Evolutionary conservation across 1,140 invertebrate genomes (phyloP).

Genomic region (Thaumatotibia leucotreta): DNA sequence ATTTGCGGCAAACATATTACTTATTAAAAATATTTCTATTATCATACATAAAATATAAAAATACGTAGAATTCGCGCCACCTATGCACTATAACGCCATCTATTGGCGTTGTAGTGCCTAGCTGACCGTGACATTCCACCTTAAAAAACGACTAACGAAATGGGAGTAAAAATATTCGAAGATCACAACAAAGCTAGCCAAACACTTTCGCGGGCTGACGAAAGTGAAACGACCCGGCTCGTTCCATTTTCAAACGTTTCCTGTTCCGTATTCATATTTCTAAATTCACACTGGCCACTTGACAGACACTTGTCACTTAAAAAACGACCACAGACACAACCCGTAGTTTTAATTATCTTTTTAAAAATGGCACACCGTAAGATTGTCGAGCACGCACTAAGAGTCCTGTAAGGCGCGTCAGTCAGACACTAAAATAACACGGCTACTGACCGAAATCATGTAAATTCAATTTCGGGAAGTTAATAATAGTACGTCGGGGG

Average conservation of each 20-base stretch:
- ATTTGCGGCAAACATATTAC: too few relatives aligned
- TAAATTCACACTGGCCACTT: conserved; percentile 20
- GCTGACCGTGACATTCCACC: too few relatives aligned
- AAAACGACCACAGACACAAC: conserved; percentile 11
- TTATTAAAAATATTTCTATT: too few relatives aligned
- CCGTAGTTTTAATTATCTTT: conserved; percentile 11
- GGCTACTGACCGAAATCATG: conserved; percentile 36
- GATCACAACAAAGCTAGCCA: conserved; percentile 17
- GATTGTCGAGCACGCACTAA: conserved; percentile 25
- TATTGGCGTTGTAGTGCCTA: too few relatives aligned
- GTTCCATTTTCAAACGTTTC: conserved; percentile 34
- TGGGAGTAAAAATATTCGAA: conserved; percentile 25
- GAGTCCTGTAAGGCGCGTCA: conserved; percentile 41
- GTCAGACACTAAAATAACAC: conserved; percentile 27
- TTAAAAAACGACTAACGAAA: not conserved
- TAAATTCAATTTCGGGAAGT: conserved; percentile 39
- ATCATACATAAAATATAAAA: too few relatives aligned
- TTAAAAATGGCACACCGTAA: conserved; percentile 28
- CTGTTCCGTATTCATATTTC: conserved; percentile 25
- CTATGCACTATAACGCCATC: too few relatives aligned
- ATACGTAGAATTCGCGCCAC: too few relatives aligned
- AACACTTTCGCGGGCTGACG: conserved; percentile 30
- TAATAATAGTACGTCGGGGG: conserved; percentile 37
- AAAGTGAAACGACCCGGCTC: conserved; percentile 24
- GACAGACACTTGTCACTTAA: not conserved